phyloP scores from a whole-genome alignment of 23 tunicate genomes.

The Styela clava region DNA sequence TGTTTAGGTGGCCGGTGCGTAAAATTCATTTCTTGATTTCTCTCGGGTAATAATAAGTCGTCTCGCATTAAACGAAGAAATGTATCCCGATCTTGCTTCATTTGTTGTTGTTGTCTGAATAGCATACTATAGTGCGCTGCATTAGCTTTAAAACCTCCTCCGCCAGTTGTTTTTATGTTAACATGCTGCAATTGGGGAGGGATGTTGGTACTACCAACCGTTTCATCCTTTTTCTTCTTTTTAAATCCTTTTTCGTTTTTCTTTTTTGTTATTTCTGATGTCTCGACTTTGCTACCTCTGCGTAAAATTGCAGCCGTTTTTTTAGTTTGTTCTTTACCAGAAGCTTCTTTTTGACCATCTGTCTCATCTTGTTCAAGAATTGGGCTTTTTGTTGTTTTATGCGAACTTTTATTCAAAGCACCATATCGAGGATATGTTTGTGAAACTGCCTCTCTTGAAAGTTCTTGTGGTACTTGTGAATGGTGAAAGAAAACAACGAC shows the following conservation, averaged over 20 bases:
- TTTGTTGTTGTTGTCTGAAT: constrained; percentile 48
- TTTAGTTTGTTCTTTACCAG: neutral
- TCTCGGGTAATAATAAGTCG: constrained; percentile 20
- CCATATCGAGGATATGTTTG: neutral
- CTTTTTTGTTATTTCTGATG: neutral
- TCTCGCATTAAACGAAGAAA: constrained; percentile 27
- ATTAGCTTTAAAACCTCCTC: constrained; percentile 72
- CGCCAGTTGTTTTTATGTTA: constrained; percentile 65
- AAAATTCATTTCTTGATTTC: neutral
- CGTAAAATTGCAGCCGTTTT: neutral
- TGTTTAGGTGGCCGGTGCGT: neutral
- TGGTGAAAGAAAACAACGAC: neutral
- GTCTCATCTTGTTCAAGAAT: neutral
- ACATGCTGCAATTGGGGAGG: constrained; percentile 11
- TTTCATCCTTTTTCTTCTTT: neutral
- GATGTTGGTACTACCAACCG: neutral
- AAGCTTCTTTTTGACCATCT: neutral
- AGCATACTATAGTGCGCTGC: constrained; percentile 66
- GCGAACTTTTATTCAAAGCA: neutral
- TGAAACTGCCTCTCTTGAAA: neutral
- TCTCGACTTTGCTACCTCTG: neutral
- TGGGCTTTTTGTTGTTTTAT: neutral
- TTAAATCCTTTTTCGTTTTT: neutral
- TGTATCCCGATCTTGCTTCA: constrained; percentile 29
- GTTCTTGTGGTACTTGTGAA: neutral